Conservation (phyloP, 2,888 invertebrate genomes). For the Rhagophthalmus giganteus region DNA sequence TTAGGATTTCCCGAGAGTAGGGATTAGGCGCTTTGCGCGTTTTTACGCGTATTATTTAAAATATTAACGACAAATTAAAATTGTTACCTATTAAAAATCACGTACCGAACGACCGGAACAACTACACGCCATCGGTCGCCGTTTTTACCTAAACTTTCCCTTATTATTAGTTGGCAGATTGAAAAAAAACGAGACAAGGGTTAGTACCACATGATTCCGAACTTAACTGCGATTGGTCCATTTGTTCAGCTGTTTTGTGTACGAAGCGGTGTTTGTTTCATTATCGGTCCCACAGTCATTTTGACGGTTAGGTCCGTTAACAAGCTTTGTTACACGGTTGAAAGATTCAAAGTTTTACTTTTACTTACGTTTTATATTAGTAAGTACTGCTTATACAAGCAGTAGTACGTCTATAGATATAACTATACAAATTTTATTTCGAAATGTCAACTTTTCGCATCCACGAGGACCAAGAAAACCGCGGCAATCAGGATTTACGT, state of each 20-base stretch:
- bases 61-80: too few species aligned
- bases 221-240: conserved; percentile 9
- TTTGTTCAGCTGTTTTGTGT: conserved; percentile 38
- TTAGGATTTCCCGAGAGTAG: too few species aligned
- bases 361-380: conserved; percentile 2
- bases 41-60: too few species aligned
- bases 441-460: conserved; percentile 76
- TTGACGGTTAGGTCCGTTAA: conserved; percentile 36
- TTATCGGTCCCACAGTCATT: conserved; percentile 35
- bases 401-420: conserved; percentile 8
- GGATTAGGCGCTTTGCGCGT: too few species aligned
- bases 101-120: not conserved
- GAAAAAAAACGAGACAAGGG: not conserved
- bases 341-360: not conserved
- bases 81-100: too few species aligned
- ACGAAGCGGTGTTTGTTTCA: conserved; percentile 21
- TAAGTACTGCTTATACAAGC: conserved; percentile 13
- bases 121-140: too few species aligned
- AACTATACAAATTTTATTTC: conserved; percentile 20
- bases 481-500: conserved; percentile 51
- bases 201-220: not conserved
- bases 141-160: too few species aligned
- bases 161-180: too few species aligned
- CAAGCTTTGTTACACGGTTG: not conserved
- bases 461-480: conserved; percentile 78